Evolutionary conservation across 2,113 vertebrate species (phyloP).

Genomic region (Perca flavescens): DNA sequence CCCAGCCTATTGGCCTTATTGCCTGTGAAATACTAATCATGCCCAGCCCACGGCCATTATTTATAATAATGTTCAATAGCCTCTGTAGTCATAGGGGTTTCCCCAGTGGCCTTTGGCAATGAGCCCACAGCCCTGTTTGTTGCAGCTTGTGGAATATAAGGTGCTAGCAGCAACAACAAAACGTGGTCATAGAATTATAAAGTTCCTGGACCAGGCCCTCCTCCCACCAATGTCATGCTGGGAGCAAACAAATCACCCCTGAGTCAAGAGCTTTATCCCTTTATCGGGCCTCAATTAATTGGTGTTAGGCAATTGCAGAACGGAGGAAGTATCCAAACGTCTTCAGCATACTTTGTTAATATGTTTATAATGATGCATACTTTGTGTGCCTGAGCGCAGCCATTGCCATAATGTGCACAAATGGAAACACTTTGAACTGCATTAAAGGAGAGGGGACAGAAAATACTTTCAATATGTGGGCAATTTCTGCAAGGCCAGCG

Average conservation of each 20-base stretch:
- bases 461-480: slow-evolving; percentile 77
- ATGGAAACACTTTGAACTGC: slow-evolving; percentile 72
- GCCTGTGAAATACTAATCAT: slow-evolving; percentile 47
- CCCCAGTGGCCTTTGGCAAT: slow-evolving; percentile 33
- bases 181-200: slow-evolving; percentile 29
- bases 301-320: slow-evolving; percentile 41
- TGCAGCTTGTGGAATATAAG: slow-evolving; percentile 59
- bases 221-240: slow-evolving; percentile 34
- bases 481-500: slow-evolving; percentile 53
- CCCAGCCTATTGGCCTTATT: slow-evolving; percentile 36
- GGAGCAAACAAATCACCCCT: slow-evolving; percentile 31
- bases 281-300: slow-evolving; percentile 48
- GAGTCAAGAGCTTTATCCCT: slow-evolving; percentile 45
- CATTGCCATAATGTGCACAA: slow-evolving; percentile 56
- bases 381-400: slow-evolving; percentile 51
- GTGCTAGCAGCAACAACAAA: slow-evolving; percentile 36
- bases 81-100: slow-evolving; percentile 38
- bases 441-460: slow-evolving; percentile 43
- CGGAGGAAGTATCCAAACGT: slow-evolving; percentile 15
- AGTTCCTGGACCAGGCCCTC: slow-evolving; percentile 20
- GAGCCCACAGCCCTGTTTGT: slow-evolving; percentile 37
- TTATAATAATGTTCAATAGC: slow-evolving; percentile 56
- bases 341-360: slow-evolving; percentile 58
- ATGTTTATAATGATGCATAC: slow-evolving; percentile 60
- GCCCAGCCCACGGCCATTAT: slow-evolving; percentile 58